These are phyloP conservation scores for Crotalus helleri DNA, from an alignment of 2,113 vertebrate species.

Conservation along the genomic window DNA sequence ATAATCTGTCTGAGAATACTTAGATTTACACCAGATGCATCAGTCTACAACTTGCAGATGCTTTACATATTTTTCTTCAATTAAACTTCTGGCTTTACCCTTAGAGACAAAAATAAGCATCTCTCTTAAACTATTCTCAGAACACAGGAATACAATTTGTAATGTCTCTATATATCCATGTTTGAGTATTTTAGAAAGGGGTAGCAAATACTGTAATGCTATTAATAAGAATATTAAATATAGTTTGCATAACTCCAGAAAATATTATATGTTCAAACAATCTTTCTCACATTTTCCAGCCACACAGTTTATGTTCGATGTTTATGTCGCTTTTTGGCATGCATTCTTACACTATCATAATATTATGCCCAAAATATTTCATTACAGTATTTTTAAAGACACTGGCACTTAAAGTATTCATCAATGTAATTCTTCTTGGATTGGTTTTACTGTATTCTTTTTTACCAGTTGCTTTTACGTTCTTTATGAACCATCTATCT, in stretches of 20 bases:
- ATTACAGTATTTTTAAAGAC: background rate
- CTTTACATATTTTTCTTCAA: constrained; percentile 18
- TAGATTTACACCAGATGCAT: constrained; percentile 7
- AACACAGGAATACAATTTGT: background rate
- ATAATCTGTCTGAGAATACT: background rate
- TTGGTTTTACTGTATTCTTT: background rate
- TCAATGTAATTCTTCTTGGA: background rate
- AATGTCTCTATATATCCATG: background rate
- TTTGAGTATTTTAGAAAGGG: background rate
- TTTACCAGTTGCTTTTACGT: background rate
- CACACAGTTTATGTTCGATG: background rate
- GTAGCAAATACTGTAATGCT: background rate
- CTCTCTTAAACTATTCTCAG: background rate
- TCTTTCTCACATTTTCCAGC: background rate
- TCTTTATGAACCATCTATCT: background rate
- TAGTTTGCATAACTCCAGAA: background rate
- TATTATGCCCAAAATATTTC: background rate
- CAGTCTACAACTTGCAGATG: constrained; percentile 11
- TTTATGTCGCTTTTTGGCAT: background rate
- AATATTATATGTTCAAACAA: background rate
- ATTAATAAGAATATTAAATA: background rate
- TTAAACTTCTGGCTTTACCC: background rate
- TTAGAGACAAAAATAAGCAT: background rate
- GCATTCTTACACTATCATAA: background rate
- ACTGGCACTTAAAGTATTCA: background rate